Base-by-base conservation (phyloP, 2,113 vertebrate genomes). In the Pelecanoides urinatrix region DNA sequence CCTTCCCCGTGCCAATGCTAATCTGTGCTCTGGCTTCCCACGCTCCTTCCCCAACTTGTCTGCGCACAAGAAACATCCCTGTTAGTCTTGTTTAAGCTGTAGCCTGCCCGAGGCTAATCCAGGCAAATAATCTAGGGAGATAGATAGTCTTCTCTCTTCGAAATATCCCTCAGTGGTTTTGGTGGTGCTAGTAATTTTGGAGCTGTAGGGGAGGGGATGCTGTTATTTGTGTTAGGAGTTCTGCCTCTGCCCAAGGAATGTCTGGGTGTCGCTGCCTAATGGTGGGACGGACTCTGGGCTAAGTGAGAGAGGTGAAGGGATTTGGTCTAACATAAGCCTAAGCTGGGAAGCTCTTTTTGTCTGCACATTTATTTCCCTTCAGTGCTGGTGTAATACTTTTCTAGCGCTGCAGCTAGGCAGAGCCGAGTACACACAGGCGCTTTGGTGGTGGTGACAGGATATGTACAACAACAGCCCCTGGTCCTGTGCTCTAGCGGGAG, bases 1-100 rank as follows among this genome's bases (percentile, higher is more conserved):
- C 50, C 47, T 38, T 90, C 34, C n/a, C 58, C 1, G 0, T 36
- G 53, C 71, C 2, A 14, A 34, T 0, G 0, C 66, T 71, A 20
- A 70, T 62, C 73, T 11, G 1, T 49, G 61, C 38, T 52, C 29
- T 49, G 83, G 25, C n/a, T 84, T 91, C 61, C 49, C 40, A 4
- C 38, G 30, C 61, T 93, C 59, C 49, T 90, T 59, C 76, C 91
- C 84, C 84, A 27, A 10, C 32, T 84, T 45, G 13, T 62, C 68
- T 84, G 80, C 65, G 63, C 25, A 25, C 44, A 58, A 59, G 29
- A 66, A 77, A 81, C 90, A 63, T 73, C 70, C 52, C 38, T 40
- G 10, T 56, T 72, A 71, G 15, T 85, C 81, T 66, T 40, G 9
- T 84, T 92, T 71, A 38, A 74, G 40, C 52, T 68, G n/a, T 21